Evolutionary conservation across 1,140 invertebrate genomes (phyloP), one percentile per base, ranked within the genome.

Genomic region (Drosophila ogumai): DNA sequence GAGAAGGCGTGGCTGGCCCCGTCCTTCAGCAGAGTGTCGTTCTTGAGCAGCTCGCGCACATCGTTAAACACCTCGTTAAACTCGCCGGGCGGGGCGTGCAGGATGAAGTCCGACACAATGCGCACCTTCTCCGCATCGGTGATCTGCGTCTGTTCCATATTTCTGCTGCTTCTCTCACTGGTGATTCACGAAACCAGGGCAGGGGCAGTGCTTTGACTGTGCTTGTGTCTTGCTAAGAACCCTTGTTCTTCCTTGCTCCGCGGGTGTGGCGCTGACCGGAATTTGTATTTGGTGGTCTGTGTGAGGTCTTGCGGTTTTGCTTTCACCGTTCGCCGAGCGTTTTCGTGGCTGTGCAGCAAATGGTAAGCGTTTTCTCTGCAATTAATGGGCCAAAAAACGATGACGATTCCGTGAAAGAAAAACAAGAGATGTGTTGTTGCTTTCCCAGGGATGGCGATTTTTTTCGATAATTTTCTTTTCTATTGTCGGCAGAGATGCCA

Each of bases 41-140:
- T 98, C 93, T 99, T 98, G 50, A 99, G 93, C 49, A 99, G 94
- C 75, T 98, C 96, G 90, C 99, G 95, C 57, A 99, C 98, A 95
- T 99, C 99, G 94, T 99, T 99, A 93, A 99, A 99, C 60, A 99
- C 99, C 95, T 99, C 99, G 94, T 99, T 99, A 92, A 99, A 99
- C 95, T 99, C 99, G 52, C 99, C 99, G 58, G 99, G 99, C 31
- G 99, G 99, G 50, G 98, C 98, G 94, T 99, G 98, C 22, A 99
- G 93, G 92, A 99, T 98, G 94, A 99, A 99, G 95, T 99, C 96
- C 71, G 98, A 98, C 68, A 98, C 98, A 94, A 99, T 99, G 94
- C 96, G 96, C 91, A 99, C 96, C 95, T 97, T 98, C 95, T 97
- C 96, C 93, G 96, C 95, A 94, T 97, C 96, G 92, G 96, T 95